Conservation (phyloP, 2,113 vertebrate species). For the Sander vitreus region DNA sequence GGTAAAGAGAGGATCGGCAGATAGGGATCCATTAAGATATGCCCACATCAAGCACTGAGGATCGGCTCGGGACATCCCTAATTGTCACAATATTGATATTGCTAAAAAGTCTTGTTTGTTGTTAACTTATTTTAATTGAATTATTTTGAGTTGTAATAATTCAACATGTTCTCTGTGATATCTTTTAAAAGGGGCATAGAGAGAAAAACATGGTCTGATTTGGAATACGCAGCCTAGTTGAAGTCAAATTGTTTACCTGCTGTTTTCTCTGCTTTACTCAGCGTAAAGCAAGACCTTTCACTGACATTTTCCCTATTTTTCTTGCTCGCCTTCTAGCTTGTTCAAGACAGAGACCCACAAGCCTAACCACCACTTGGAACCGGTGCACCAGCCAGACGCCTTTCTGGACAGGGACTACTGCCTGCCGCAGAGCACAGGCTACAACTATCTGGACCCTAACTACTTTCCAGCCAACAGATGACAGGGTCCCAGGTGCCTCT, state of each 20-base stretch:
- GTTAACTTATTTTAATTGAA: neutral
- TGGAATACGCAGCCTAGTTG: no score
- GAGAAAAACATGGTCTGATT: no score
- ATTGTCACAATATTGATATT: neutral
- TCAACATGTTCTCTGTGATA: neutral
- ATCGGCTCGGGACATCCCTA: neutral
- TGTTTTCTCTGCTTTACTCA: neutral
- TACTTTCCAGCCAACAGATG: constrained; percentile 99
- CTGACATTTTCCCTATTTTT: neutral
- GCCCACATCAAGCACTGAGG: neutral
- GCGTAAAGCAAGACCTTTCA: no score
- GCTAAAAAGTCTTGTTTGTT: neutral
- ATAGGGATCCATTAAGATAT: no score
- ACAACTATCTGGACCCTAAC: constrained; percentile 99
- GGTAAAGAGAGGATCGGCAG: no score
- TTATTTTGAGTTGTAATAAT: neutral
- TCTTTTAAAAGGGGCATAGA: neutral
- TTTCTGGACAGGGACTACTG: constrained; percentile 99
- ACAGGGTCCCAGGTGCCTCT: constrained; percentile 84
- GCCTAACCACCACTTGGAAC: constrained; percentile 94
- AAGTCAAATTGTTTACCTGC: neutral
- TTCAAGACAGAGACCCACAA: constrained; percentile 97
- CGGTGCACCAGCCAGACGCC: constrained; percentile 91
- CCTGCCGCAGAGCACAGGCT: constrained; percentile 93
- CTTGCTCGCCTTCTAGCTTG: constrained; percentile 81